Base-by-base conservation (phyloP, 2,888 invertebrate species). In the Dryocosmus kuriphilus region DNA sequence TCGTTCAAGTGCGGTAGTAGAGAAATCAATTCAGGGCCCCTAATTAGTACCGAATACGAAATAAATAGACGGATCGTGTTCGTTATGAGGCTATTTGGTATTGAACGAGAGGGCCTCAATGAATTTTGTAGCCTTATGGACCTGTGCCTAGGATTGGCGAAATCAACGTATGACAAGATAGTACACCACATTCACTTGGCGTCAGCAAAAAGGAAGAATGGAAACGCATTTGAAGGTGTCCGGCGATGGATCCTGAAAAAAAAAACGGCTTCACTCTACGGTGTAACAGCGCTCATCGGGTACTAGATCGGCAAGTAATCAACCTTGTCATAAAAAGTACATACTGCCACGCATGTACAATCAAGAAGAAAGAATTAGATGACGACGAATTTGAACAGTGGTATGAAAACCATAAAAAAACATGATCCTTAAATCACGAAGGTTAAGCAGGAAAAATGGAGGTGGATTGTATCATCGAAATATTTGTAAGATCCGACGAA, bases 121-220 rank as follows among this genome's bases (percentile, higher is more conserved):
- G 46, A 85, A n/a, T 87, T 86, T 82, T 82, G 83, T 77, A 79
- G 79, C 41, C 60, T 86, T 61, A 84, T 86, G 85, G 83, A 86
- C 75, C 60, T 85, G 22, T 82, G 76, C 74, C 60, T 73, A 76
- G 81, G 82, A 8, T 75, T 84, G n/a, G 67, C 75, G 27, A 80
- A 80, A 82, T 75, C 73, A 22, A 79, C 80, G 16, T 84, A 82
- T 51, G 77, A 82, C 62, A 41, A 27, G 41, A 77, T 80, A 6
- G 76, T 81, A 16, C 32, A 75, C 65, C 76, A 79, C 63, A 22
- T 83, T 24, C 60, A 82, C 51, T 14, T 79, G 46, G 77, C 81
- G 46, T 74, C 80, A 27, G 19, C 2, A n/a, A 19, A 3, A 51
- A 19, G 19, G 51, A 41, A 41, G 41, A 41, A 2, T 11, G 2